Base-by-base conservation (phyloP, 2,888 invertebrate species). In the Quadriops clusia region DNA sequence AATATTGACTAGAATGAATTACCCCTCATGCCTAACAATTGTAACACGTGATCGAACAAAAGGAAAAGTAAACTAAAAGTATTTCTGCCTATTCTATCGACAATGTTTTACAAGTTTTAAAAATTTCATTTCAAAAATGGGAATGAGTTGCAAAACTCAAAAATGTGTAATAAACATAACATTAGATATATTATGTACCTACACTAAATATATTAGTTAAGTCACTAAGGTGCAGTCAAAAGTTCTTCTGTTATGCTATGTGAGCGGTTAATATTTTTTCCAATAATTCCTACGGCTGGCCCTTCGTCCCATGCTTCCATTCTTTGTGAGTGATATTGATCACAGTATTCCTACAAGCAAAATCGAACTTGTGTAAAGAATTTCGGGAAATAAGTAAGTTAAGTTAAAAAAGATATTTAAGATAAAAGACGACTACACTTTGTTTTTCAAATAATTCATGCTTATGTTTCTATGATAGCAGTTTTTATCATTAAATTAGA, bases 171-270 rank as follows among this genome's bases (percentile, higher is more conserved):
- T n/a, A n/a, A n/a, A n/a, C n/a, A n/a, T n/a, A n/a, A n/a, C n/a
- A n/a, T n/a, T n/a, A n/a, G n/a, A n/a, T n/a, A n/a, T n/a, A n/a
- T n/a, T n/a, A n/a, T n/a, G n/a, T n/a, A n/a, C n/a, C n/a, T n/a
- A n/a, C n/a, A n/a, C n/a, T n/a, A n/a, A n/a, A n/a, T n/a, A n/a
- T n/a, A n/a, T n/a, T n/a, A n/a, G n/a, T n/a, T n/a, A n/a, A n/a
- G n/a, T n/a, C n/a, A n/a, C n/a, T 52, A 56, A 37, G 56, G 52
- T 30, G 54, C 53, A 41, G 74, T 74, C 46, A 74, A 69, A 45
- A 86, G 69, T 61, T 86, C 86, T 51, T 86, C 86, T 57, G 83
- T 80, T 63, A 85, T 79, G 68, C 83, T 84, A 61, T 80, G 81
- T 39, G 86, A 85, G 56, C 85, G 50, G 64, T 45, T 74, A 64